Conservation (phyloP, 2,113 vertebrate genomes). For the Procavia capensis region DNA sequence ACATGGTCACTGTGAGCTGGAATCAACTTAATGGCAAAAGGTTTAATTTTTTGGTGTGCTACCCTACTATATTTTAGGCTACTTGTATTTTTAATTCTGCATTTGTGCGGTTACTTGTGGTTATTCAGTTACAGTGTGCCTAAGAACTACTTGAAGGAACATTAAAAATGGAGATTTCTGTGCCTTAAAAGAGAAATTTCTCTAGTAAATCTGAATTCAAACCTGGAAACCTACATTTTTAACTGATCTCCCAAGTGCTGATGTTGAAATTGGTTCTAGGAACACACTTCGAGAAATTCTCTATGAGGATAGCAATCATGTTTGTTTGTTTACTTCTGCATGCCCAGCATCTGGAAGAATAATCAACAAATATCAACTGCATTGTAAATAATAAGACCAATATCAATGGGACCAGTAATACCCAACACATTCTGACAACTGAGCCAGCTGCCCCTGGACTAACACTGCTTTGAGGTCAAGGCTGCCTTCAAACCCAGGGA, state of each 20-base stretch:
- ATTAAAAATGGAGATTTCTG: constrained; percentile 10
- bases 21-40: not conserved
- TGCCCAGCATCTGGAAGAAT: not conserved
- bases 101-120: not conserved
- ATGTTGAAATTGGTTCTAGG: not conserved
- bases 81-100: not conserved
- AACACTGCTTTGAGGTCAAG: not conserved
- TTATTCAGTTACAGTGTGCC: not conserved
- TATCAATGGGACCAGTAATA: not conserved
- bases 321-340: not conserved
- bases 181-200: not conserved
- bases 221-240: not conserved
- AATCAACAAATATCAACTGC: not conserved
- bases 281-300: not conserved
- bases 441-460: not conserved
- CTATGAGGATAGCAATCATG: not conserved
- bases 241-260: not conserved
- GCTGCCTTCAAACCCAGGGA: not conserved
- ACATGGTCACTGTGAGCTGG: not conserved
- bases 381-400: not conserved
- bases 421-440: not conserved
- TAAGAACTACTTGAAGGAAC: not conserved
- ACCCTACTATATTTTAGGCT: not conserved
- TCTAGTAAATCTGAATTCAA: not conserved
- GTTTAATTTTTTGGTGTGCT: not conserved